Evolutionary conservation across 2,888 invertebrate species (phyloP).

Genomic region (Drosophila vallismaia): DNA sequence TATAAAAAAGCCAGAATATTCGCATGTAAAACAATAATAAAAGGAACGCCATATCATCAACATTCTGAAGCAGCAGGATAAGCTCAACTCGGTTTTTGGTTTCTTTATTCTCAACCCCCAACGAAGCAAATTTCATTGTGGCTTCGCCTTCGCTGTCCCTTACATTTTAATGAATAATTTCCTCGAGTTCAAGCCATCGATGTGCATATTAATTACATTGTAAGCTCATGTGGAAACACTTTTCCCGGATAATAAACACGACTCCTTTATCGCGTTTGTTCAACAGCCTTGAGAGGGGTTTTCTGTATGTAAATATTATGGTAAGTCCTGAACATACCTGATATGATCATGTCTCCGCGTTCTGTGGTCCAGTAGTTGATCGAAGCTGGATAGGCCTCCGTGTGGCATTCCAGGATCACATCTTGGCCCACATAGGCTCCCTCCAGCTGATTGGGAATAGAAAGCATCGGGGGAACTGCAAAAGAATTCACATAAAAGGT

Average conservation of each 20-base stretch:
- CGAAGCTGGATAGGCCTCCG: constrained; percentile 95
- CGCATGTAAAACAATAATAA: constrained; percentile 34
- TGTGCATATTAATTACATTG: constrained; percentile 61
- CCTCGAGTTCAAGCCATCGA: constrained; percentile 14
- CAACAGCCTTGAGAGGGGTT: constrained; percentile 10
- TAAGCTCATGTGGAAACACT: constrained; percentile 71
- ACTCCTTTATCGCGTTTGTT: constrained; percentile 21
- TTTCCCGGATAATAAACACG: constrained; percentile 58
- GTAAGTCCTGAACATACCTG: constrained; percentile 87
- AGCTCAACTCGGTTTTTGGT: constrained; percentile 53
- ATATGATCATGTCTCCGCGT: constrained; percentile 95
- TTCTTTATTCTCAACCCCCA: not conserved
- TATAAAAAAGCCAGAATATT: constrained; percentile 28
- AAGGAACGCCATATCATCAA: constrained; percentile 9
- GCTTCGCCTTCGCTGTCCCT: constrained; percentile 37
- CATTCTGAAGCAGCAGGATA: constrained; percentile 13
- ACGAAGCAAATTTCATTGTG: constrained; percentile 2
- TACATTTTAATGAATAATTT: constrained; percentile 54
- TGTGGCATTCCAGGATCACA: constrained; percentile 94
- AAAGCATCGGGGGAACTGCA: constrained; percentile 96
- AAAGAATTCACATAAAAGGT: constrained; percentile 11
- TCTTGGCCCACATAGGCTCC: constrained; percentile 95
- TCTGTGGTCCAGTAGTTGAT: constrained; percentile 98
- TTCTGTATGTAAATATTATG: not conserved
- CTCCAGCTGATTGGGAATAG: constrained; percentile 96